Evolutionary conservation across 1,140 invertebrate species (phyloP).

Genomic region (Drosophila bipectinata): DNA sequence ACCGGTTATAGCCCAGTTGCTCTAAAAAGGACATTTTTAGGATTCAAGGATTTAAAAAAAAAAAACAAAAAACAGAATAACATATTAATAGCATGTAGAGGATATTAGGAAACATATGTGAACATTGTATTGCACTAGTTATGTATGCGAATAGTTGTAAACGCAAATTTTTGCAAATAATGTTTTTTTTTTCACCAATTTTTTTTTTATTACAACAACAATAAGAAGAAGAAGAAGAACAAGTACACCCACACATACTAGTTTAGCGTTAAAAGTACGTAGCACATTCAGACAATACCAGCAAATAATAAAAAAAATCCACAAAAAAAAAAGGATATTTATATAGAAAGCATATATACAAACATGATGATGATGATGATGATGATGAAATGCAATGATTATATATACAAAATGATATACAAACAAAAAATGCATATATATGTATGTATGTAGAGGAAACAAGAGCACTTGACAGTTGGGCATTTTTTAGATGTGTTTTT

Average conservation of each 20-base stretch:
- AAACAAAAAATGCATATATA: constrained; percentile 16
- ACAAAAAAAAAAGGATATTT: constrained; percentile 35
- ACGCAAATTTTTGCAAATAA: constrained; percentile 25
- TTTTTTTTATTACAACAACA: neutral
- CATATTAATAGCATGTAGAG: constrained; percentile 71
- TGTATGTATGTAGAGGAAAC: constrained; percentile 6
- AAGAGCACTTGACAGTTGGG: constrained; percentile 45
- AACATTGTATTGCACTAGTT: constrained; percentile 40
- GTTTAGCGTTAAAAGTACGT: constrained; percentile 72
- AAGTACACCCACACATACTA: constrained; percentile 38
- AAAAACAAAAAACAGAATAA: constrained; percentile 62
- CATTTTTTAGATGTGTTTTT: constrained; percentile 60
- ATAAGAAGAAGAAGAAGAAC: constrained; percentile 15
- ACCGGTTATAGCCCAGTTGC: constrained; percentile 93
- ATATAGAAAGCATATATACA: constrained; percentile 52
- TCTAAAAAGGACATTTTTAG: constrained; percentile 85
- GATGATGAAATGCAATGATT: neutral
- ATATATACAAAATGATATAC: constrained; percentile 3
- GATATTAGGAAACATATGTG: constrained; percentile 39
- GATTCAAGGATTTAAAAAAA: neutral
- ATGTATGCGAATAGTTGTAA: constrained; percentile 61
- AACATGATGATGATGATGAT: constrained; percentile 18
- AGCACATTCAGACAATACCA: constrained; percentile 81
- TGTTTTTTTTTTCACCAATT: constrained; percentile 18
- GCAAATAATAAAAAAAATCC: constrained; percentile 20